These are phyloP conservation scores for Trichomycterus rosablanca DNA, from an alignment of 2,113 vertebrate genomes.

Conservation along the genomic window DNA sequence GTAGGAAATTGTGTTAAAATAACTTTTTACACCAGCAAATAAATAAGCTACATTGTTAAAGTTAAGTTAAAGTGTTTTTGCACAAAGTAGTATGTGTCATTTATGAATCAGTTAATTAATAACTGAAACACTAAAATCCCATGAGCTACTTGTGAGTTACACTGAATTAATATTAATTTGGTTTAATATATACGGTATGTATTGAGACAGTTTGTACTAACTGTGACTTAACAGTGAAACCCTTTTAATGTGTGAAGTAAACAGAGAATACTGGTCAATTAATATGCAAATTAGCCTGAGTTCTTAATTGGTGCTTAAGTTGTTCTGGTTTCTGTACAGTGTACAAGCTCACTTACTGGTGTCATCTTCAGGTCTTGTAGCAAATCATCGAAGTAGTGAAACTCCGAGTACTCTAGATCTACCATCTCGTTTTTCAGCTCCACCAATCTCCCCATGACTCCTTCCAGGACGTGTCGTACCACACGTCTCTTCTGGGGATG, in stretches of 20 bases:
- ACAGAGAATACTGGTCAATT: not conserved
- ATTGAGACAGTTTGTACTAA: not conserved
- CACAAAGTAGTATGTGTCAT: too few relatives aligned
- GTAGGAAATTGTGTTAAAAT: too few relatives aligned
- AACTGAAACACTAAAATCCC: too few relatives aligned
- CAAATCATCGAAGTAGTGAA: slow-evolving; percentile 70
- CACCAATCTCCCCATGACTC: slow-evolving; percentile 75
- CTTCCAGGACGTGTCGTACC: slow-evolving; percentile 67
- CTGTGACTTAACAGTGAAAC: slow-evolving; percentile 9
- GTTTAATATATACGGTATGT: too few relatives aligned
- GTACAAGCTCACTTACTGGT: slow-evolving; percentile 63
- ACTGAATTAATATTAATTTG: too few relatives aligned
- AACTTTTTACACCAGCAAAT: too few relatives aligned
- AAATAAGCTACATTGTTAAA: too few relatives aligned
- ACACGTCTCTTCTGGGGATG: slow-evolving; percentile 70
- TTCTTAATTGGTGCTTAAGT: too few relatives aligned
- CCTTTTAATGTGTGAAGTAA: not conserved
- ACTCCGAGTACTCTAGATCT: slow-evolving; percentile 72
- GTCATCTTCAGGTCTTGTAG: slow-evolving; percentile 70
- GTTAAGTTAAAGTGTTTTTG: too few relatives aligned
- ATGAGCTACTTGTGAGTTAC: too few relatives aligned
- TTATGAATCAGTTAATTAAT: too few relatives aligned
- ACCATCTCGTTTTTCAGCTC: slow-evolving; percentile 83
- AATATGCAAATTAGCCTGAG: slow-evolving; percentile 11
- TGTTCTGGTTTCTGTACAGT: not conserved